Evolutionary conservation across 2,888 invertebrate genomes (phyloP), one percentile per base, ranked within the genome.

Genomic region (Drosophila kambysellisi): DNA sequence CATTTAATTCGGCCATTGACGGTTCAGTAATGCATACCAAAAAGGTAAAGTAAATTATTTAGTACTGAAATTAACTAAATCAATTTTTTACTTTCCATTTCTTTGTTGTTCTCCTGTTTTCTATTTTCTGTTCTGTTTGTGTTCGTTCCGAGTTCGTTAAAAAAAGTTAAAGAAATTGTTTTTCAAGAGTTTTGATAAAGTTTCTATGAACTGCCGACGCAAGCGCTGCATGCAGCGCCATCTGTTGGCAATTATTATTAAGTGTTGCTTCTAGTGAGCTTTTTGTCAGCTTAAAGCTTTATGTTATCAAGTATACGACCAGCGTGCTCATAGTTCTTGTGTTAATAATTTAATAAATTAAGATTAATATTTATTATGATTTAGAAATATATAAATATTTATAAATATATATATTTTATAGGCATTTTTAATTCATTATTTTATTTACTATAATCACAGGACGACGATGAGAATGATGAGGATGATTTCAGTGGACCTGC

Each of bases 391-490:
- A 15, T 17, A 17, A 5, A 15, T 20, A 15, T 29, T 48, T 25
- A 15, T 46, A 25, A 8, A 15, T n/a, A 20, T 32, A 15, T 25
- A 53, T n/a, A 41, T 20, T 0, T 54, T 33, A 33, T 37, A 0
- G 2, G 20, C 46, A n/a, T 0, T 56, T 15, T 9, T 50, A 64
- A 52, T 48, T 46, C 43, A 57, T n/a, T 15, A 25, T 39, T 6
- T n/a, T 29, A 6, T 35, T 35, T 46, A 11, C 30, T 32, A 20
- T 3, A 4, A 7, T 35, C 48, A 57, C 74, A 91, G 84, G 89
- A 89, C 56, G 91, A 91, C 32, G 89, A 92, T 52, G 91, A 91
- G 25, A 94, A 94, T 76, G 94, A 94, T 80, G 94, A 94, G 80
- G 92, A 94, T 76, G 93, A 93, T 77, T 93, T 89, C 72, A 92